phyloP scores from a whole-genome alignment of 2,113 vertebrate genomes.

The Phyllostomus hastatus region DNA sequence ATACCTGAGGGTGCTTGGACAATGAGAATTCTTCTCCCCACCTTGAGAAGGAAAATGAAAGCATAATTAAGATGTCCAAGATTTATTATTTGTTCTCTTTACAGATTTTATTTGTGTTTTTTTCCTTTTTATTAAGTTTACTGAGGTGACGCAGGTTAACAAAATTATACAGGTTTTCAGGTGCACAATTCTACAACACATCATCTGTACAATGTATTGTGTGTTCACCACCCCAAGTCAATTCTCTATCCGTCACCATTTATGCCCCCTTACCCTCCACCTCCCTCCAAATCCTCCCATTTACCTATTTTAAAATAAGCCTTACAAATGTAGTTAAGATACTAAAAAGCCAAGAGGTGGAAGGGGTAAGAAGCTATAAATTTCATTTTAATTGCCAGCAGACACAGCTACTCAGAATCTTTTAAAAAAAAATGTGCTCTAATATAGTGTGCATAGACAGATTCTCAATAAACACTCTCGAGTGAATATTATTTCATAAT shows the following conservation, averaged over 20 bases:
- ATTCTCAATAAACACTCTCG: neutral
- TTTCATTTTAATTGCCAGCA: neutral
- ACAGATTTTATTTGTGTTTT: neutral
- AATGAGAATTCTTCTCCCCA: conserved; percentile 98
- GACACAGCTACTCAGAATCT: neutral
- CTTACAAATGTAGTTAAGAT: conserved; percentile 1
- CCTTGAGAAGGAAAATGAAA: conserved; percentile 78
- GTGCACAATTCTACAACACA: too few species aligned
- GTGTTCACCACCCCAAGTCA: too few species aligned
- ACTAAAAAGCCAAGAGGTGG: neutral
- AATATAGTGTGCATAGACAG: neutral
- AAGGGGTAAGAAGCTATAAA: neutral
- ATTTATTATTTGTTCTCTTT: conserved; percentile 1
- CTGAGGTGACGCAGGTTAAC: too few species aligned
- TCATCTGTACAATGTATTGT: too few species aligned
- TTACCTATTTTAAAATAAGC: conserved; percentile 22
- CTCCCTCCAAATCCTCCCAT: too few species aligned
- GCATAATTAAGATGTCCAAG: conserved; percentile 26
- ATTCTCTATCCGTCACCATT: too few species aligned
- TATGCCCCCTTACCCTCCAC: too few species aligned
- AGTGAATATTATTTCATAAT: neutral
- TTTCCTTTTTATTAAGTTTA: too few species aligned
- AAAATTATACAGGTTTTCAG: too few species aligned
- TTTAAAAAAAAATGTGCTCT: neutral
- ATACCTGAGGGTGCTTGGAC: conserved; percentile 95